A percentile compares a stretch with the other conserved stretches of the same genome.
phyloP scores from a whole-genome alignment of 2,113 vertebrate species.

The Terrapene triunguis region DNA sequence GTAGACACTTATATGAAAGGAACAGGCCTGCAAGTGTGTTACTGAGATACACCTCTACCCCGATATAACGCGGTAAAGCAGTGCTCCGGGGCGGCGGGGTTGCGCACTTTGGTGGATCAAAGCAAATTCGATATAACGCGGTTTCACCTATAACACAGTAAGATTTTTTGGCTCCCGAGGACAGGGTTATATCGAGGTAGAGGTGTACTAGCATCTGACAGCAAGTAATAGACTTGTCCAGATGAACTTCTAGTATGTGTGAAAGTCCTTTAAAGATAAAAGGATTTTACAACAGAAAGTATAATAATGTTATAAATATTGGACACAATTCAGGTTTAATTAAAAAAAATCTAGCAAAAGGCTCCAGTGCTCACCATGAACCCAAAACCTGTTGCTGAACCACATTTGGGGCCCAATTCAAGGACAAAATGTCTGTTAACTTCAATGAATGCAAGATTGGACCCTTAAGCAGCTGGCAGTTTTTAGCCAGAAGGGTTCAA shows the following conservation, averaged over 20 bases:
- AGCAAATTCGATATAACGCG: too few relatives aligned
- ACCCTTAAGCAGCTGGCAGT: not conserved
- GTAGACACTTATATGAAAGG: not conserved
- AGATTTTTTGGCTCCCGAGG: too few relatives aligned
- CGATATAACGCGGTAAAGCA: too few relatives aligned
- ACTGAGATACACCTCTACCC: not conserved
- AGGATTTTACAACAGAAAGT: not conserved
- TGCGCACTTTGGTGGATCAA: too few relatives aligned
- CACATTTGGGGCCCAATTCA: not conserved
- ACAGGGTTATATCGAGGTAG: too few relatives aligned
- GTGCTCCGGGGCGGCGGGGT: too few relatives aligned
- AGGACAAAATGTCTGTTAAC: not conserved
- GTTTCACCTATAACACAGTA: too few relatives aligned
- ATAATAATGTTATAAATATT: not conserved
- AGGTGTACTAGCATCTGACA: too few relatives aligned
- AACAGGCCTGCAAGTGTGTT: fast-evolving
- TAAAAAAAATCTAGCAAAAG: not conserved
- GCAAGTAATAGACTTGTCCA: not conserved
- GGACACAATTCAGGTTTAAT: not conserved
- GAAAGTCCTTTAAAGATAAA: not conserved
- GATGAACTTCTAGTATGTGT: not conserved
- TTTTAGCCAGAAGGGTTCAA: not conserved
- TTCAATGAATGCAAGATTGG: not conserved
- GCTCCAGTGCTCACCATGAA: not conserved
- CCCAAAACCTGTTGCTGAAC: fast-evolving